These are phyloP conservation scores for Sturnus vulgaris DNA, from an alignment of 2,113 vertebrate species.

Conservation along the genomic window DNA sequence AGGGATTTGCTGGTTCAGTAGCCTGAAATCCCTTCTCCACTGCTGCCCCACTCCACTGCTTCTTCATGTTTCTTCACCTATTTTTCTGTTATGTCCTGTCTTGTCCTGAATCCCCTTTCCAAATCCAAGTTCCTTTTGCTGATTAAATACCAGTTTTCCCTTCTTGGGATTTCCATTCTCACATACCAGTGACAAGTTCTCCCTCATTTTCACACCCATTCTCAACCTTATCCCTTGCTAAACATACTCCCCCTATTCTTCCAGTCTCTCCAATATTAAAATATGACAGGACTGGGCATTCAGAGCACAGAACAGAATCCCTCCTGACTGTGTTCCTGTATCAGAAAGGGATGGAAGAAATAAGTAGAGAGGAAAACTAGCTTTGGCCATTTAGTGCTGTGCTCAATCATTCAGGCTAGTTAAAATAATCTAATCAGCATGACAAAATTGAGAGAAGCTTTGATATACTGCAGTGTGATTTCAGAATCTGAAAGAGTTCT, in stretches of 20 bases:
- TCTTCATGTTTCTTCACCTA: background rate
- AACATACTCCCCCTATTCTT: background rate
- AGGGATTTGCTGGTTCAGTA: background rate
- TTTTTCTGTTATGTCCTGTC: background rate
- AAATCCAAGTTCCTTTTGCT: background rate
- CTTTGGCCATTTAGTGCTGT: background rate
- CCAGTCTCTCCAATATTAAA: background rate
- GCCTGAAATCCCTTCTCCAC: background rate
- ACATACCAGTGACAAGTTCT: background rate
- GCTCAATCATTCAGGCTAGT: background rate
- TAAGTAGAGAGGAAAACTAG: background rate
- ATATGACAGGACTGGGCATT: background rate
- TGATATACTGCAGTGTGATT: background rate
- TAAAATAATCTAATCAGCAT: background rate
- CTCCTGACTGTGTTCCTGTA: background rate
- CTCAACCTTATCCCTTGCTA: background rate
- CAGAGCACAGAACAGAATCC: background rate
- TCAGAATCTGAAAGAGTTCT: background rate
- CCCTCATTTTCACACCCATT: background rate
- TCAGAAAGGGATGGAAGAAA: background rate
- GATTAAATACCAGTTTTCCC: background rate
- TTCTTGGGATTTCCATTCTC: background rate
- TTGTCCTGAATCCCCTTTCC: background rate
- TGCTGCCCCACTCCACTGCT: background rate
- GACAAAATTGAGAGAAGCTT: background rate